Percentiles rank a stretch among this genome's conserved stretches.
Conservation (phyloP, 2,888 invertebrate species). For the Mesoligia furuncula region DNA sequence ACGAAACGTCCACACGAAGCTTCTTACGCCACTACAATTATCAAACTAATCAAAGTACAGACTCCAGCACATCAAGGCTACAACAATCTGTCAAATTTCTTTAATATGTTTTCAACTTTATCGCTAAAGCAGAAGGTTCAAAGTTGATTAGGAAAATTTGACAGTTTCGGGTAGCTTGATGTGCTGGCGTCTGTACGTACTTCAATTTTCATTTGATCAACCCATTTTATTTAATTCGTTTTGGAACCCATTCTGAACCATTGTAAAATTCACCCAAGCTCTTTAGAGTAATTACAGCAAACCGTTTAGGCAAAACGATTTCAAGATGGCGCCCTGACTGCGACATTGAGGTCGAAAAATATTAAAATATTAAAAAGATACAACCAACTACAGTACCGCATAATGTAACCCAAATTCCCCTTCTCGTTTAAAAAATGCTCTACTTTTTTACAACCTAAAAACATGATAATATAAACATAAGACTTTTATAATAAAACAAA, state of each 20-base stretch:
- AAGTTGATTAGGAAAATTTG: too few relatives aligned
- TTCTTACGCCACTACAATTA: neutral
- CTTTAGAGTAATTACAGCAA: constrained; percentile 26
- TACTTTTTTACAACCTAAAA: constrained; percentile 41
- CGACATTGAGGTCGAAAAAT: constrained; percentile 43
- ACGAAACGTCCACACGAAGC: too few relatives aligned
- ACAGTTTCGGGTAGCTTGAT: too few relatives aligned
- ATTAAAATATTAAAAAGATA: constrained; percentile 55
- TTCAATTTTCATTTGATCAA: neutral
- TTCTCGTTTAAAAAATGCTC: constrained; percentile 19
- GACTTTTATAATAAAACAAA: constrained; percentile 39
- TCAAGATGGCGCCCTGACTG: constrained; percentile 31
- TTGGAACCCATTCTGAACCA: neutral
- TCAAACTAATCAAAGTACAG: neutral
- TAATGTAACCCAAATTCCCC: constrained; percentile 29
- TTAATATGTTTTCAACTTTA: too few relatives aligned
- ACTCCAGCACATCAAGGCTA: too few relatives aligned
- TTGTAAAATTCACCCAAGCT: constrained; percentile 10
- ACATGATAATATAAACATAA: constrained; percentile 35
- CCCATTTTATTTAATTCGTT: neutral
- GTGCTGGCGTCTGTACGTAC: too few relatives aligned
- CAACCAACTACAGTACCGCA: constrained; percentile 28
- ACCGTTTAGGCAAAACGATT: constrained; percentile 33
- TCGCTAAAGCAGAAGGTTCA: too few relatives aligned
- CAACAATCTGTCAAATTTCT: too few relatives aligned